Evolutionary conservation across 2,113 vertebrate genomes (phyloP), one percentile per base, ranked within the genome.

Genomic region (Nothocercus julius): DNA sequence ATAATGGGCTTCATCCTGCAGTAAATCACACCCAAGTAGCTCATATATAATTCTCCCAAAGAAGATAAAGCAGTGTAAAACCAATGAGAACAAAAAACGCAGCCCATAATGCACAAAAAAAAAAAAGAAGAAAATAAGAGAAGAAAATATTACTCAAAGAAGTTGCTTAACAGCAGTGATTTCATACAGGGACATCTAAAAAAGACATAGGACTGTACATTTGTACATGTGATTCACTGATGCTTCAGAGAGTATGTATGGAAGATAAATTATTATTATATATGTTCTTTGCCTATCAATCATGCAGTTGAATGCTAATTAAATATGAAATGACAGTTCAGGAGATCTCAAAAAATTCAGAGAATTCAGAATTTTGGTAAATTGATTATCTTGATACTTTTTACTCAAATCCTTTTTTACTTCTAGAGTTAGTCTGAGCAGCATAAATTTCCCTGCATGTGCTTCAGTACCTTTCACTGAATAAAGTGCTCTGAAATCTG

Each of bases 21-120:
- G 45, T 76, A 79, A 95, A 86, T 94, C 40, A 5, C 67, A 85
- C 16, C 63, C 58, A n/a, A 79, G 62, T 45, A 87, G 40, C 58
- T 86, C 74, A 92, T 44, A 93, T 38, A 24, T 25, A 82, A 69
- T 64, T 95, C 58, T 84, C 69, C 28, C 49, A 24, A 92, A 93
- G 80, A 84, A 87, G 53, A 91, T 11, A 84, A 89, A 90, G 30
- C 19, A 64, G 38, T 53, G 10, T 66, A 85, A 90, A 92, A 76
- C 64, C 69, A 68, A 19, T 1, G 0, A 42, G 13, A 94, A 21
- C 30, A 53, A 53, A 86, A 24, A 94, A 86, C 34, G 63, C 1
- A 16, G 24, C 32, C 3, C 17, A 22, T 54, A 63, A 54, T 1
- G 1, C 16, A 22, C 2, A 32, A 6, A 36, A 38, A 72, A 34